phyloP scores from a whole-genome alignment of 2,888 invertebrate genomes.

The Junonia oenone region DNA sequence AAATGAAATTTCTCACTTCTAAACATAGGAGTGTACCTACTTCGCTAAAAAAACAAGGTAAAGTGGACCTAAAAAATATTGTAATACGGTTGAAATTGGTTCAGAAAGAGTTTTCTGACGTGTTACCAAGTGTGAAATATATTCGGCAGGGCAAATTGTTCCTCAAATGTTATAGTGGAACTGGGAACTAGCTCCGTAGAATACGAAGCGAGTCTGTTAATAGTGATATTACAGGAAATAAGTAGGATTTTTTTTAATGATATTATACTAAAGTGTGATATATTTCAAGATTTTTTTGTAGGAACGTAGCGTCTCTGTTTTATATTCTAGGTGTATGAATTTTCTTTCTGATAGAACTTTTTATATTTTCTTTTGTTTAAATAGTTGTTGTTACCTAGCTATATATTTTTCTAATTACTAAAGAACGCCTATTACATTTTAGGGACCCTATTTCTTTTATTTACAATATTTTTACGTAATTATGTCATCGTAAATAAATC shows the following conservation, averaged over 20 bases:
- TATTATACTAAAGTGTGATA: slow-evolving; percentile 3
- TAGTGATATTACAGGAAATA: slow-evolving; percentile 14
- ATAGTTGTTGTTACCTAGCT: too few relatives aligned
- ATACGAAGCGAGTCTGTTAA: slow-evolving; percentile 25
- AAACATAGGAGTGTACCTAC: slow-evolving; percentile 50
- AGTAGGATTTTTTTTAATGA: slow-evolving; percentile 12
- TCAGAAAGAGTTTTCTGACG: slow-evolving; percentile 32
- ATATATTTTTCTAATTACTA: too few relatives aligned
- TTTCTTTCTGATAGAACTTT: too few relatives aligned
- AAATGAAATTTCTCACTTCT: slow-evolving; percentile 74
- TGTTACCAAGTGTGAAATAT: slow-evolving; percentile 60
- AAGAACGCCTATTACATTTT: too few relatives aligned
- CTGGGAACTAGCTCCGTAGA: slow-evolving; percentile 25
- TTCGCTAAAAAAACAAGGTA: slow-evolving; percentile 3
- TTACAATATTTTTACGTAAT: too few relatives aligned
- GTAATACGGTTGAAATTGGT: slow-evolving; percentile 31
- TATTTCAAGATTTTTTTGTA: neutral
- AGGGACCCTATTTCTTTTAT: too few relatives aligned
- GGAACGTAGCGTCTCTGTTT: neutral
- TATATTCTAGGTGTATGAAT: neutral
- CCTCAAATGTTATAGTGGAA: slow-evolving; percentile 53
- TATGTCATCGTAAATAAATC: too few relatives aligned
- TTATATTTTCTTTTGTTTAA: too few relatives aligned
- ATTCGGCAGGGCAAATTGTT: slow-evolving; percentile 62
- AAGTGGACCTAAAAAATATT: slow-evolving; percentile 32